These are phyloP conservation scores for Ophion ellenae DNA, from an alignment of 2,888 invertebrate genomes.

Conservation along the genomic window DNA sequence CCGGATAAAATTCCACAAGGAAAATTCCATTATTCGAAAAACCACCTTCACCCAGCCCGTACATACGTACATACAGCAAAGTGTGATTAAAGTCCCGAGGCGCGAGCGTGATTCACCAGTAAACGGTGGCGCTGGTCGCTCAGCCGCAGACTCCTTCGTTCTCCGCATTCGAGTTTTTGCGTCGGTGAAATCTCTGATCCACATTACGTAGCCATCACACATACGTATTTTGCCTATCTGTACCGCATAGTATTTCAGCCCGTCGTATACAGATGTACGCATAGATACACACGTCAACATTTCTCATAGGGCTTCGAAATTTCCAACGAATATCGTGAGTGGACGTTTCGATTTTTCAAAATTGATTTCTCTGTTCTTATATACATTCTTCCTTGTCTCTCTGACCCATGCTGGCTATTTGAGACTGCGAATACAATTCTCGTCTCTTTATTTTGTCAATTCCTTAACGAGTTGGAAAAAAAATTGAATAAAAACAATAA, in stretches of 20 bases:
- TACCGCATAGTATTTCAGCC: neutral
- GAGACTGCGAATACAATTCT: too few relatives aligned
- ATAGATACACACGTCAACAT: neutral
- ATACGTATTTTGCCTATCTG: too few relatives aligned
- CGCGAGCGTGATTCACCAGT: constrained; percentile 59
- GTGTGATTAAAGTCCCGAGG: constrained; percentile 35
- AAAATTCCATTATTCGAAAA: too few relatives aligned
- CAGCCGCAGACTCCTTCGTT: neutral
- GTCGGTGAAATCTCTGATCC: neutral
- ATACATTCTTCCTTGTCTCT: too few relatives aligned
- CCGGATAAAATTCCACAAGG: too few relatives aligned
- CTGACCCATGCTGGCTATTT: too few relatives aligned
- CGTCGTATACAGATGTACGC: neutral
- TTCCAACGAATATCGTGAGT: neutral
- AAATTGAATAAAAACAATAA: too few relatives aligned
- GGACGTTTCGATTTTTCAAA: too few relatives aligned
- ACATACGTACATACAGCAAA: constrained; percentile 23
- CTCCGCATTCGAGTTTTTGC: neutral
- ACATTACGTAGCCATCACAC: neutral
- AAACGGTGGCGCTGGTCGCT: constrained; percentile 50
- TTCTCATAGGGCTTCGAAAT: neutral
- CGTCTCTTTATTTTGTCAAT: too few relatives aligned
- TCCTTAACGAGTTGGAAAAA: too few relatives aligned
- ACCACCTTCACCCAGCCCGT: neutral
- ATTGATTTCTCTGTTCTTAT: too few relatives aligned